Evolutionary conservation across 2,888 invertebrate species (phyloP), one percentile per base, ranked within the genome.

Genomic region (Sturmia bella): DNA sequence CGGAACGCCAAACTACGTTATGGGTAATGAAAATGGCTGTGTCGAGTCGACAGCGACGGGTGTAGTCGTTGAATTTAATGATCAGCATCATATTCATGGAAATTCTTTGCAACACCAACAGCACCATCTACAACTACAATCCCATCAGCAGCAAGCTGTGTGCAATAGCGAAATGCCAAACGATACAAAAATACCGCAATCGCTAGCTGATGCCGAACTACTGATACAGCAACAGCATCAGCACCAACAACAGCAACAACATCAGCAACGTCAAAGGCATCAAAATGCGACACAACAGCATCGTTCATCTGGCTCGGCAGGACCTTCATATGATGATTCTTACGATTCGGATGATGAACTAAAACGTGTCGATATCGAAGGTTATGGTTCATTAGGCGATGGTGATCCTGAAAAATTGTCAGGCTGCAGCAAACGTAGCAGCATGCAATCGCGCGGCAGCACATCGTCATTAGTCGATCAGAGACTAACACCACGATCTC

Each of bases 261-360:
- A 63, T 13, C 81, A 76, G 39, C 81, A 66, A 41, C 64, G 77
- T 27, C 70, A 59, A 21, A 77, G 72, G 9, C 82, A 61, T 1
- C 84, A 73, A 45, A 68, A 66, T 7, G 75, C 69, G 1, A 27
- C 39, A 17, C 56, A 70, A 24, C 78, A 68, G 24, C 64, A 69
- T 56, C 74, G 81, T 57, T 21, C 76, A 78, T 85, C 86, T 66
- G 87, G 87, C 52, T 85, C 86, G 11, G 86, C 87, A 32, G 93
- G 93, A 77, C 87, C 91, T 45, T 91, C 92, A 84, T 96, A 95
- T 89, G 96, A 97, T 88, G 95, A 95, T 87, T 82, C 82, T 9
- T 94, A 95, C 86, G 97, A 97, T 90, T 97, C 96, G 87, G 98
- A 97, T 89, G 98, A 98, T 90, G 98, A 98, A 88, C 92, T 97